A percentile compares a stretch with the other conserved stretches of the same genome.
Conservation (phyloP, 1,140 invertebrate species). For the Drosophila obscura region DNA sequence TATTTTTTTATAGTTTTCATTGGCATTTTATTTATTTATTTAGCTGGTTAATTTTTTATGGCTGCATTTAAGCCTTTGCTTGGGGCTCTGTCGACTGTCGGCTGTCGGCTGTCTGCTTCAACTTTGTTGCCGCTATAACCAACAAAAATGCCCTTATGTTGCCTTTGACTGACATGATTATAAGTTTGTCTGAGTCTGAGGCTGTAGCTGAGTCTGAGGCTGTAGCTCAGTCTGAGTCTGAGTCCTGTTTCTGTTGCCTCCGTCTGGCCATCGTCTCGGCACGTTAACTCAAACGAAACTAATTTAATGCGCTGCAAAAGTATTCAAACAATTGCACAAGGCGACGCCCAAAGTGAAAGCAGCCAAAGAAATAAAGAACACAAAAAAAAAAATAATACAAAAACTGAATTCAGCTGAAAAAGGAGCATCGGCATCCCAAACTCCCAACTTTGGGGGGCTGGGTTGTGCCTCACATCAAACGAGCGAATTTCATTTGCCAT, state of each 20-base stretch:
- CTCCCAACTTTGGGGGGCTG: neutral
- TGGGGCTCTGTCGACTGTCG: too few relatives aligned
- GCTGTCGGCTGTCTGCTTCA: constrained; percentile 42
- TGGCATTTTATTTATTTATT: constrained; percentile 35
- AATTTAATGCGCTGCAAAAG: constrained; percentile 83
- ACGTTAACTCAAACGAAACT: constrained; percentile 83
- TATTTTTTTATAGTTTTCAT: neutral
- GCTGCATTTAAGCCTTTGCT: constrained; percentile 17
- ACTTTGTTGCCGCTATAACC: constrained; percentile 49
- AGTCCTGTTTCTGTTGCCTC: neutral
- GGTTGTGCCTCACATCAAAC: constrained; percentile 75
- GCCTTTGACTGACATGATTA: constrained; percentile 82
- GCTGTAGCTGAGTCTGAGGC: constrained; percentile 15
- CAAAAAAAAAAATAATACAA: constrained; percentile 28
- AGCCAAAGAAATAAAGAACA: constrained; percentile 29
- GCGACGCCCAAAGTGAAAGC: constrained; percentile 79
- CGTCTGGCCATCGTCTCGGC: constrained; percentile 53
- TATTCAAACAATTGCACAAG: constrained; percentile 82
- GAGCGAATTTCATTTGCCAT: constrained; percentile 76
- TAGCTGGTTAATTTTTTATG: constrained; percentile 46
- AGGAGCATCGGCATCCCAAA: constrained; percentile 11
- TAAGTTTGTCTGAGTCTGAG: constrained; percentile 69
- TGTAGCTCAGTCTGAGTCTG: constrained; percentile 18
- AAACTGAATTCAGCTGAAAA: constrained; percentile 36
- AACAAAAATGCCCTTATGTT: constrained; percentile 59